These are phyloP conservation scores for Peromyscus attwateri DNA, from an alignment of 2,797 vertebrate genomes.

Conservation along the genomic window DNA sequence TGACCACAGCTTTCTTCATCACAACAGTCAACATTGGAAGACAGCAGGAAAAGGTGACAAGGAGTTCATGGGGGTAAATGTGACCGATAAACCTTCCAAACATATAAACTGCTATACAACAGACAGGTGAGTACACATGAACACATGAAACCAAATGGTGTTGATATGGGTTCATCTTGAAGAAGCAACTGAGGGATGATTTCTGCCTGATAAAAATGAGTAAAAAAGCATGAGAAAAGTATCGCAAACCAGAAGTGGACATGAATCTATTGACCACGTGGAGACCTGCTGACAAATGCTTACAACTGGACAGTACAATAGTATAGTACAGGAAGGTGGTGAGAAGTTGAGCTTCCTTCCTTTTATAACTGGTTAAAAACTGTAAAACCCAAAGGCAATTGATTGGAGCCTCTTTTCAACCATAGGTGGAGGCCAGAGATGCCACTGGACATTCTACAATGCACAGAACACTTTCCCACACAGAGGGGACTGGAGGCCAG, in stretches of 20 bases:
- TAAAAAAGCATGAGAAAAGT: not conserved
- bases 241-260: slow-evolving; percentile 6
- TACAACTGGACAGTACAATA: not conserved
- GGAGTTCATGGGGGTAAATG: not conserved
- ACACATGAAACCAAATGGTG: not conserved
- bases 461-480: not conserved
- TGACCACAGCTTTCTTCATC: not conserved
- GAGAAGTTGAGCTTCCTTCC: not conserved
- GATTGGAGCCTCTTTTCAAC: not conserved
- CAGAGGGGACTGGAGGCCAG: not conserved
- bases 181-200: not conserved
- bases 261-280: not conserved
- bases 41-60: not conserved
- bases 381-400: not conserved
- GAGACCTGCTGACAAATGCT: not conserved
- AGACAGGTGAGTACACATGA: not conserved
- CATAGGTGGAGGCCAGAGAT: not conserved
- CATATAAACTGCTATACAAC: not conserved
- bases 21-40: not conserved
- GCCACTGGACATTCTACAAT: not conserved
- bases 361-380: slow-evolving; percentile 15
- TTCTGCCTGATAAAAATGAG: not conserved
- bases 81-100: not conserved
- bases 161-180: slow-evolving; percentile 34
- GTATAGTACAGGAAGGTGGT: not conserved